Conservation (phyloP, 2,797 vertebrate species). For the Trachurus trachurus region DNA sequence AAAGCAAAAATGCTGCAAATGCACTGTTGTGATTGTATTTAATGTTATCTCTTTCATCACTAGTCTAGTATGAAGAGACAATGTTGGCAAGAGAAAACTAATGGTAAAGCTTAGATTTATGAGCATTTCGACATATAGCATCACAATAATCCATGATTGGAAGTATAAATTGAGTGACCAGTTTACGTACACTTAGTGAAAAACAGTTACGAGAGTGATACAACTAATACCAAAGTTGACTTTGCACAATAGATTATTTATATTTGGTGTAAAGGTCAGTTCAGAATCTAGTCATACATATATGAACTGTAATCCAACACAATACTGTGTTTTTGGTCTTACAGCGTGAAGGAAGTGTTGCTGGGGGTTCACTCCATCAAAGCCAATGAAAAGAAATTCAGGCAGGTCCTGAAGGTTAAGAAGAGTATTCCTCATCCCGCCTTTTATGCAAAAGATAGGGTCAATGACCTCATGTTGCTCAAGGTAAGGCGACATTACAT, state of each 20-base stretch:
- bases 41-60: too few species aligned
- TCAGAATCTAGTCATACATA: neutral
- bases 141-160: too few species aligned
- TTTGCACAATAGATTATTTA: neutral
- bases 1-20: too few species aligned
- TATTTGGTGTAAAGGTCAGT: neutral
- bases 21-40: too few species aligned
- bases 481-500: slow-evolving; percentile 67
- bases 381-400: slow-evolving; percentile 4
- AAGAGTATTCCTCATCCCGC: slow-evolving; percentile 37
- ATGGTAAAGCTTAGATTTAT: too few species aligned
- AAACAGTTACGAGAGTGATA: too few species aligned
- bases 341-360: slow-evolving; percentile 50
- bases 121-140: too few species aligned
- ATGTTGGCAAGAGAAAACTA: too few species aligned
- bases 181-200: too few species aligned
- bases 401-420: slow-evolving; percentile 50
- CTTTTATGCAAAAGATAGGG: accelerated
- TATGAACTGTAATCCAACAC: neutral
- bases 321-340: neutral
- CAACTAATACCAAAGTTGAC: too few species aligned
- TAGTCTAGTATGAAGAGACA: too few species aligned
- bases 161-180: too few species aligned
- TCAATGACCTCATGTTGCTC: slow-evolving; percentile 81
- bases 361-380: slow-evolving; percentile 77